Evolutionary conservation across 2,888 invertebrate species (phyloP), one percentile per base, ranked within the genome.

Genomic region (Liopterus haemorrhoidalis): DNA sequence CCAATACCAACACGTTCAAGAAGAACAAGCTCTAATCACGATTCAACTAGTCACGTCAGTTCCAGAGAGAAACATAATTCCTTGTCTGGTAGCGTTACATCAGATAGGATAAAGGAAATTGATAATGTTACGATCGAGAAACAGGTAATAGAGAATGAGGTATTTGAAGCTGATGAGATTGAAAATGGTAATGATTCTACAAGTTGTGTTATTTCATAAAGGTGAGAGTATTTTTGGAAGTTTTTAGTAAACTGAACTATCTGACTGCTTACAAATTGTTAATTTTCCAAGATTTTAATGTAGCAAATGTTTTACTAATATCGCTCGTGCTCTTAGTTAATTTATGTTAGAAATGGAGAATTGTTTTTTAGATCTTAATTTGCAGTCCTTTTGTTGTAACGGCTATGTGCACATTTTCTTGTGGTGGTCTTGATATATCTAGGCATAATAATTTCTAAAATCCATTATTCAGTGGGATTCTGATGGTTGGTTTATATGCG

Each of bases 21-120:
- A 1, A 64, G 64, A 46, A 58, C 60, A 40, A 69, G 67, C 55
- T 62, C 65, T 37, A 67, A 62, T 53, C 61, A 63, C 31, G 67
- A 68, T 46, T 53, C 46, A 5, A 46, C 41, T 31, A 57, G 56
- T 52, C 59, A 62, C 40, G 46, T 54, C 41, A 54, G 57, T 45
- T 47, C 54, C 22, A 21, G 42, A 9, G 27, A 40, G 5, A 30
- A 47, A 5, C 25, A 48, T 2, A 41, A 28, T 30, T 45, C 45
- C 6, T 35, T 45, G n/a, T 44, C 45, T n/a, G 49, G 41, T 24
- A 42, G 38, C 30, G 22, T 15, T 28, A n/a, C n/a, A n/a, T n/a
- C n/a, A 33, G 46, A 49, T 14, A 38, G 49, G n/a, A 46, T 48
- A 5, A 57, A 50, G 32, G 50, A 51, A 15, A 53, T 54, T n/a